Base-by-base conservation (phyloP, 2,888 invertebrate species). In the Margaritifera margaritifera region DNA sequence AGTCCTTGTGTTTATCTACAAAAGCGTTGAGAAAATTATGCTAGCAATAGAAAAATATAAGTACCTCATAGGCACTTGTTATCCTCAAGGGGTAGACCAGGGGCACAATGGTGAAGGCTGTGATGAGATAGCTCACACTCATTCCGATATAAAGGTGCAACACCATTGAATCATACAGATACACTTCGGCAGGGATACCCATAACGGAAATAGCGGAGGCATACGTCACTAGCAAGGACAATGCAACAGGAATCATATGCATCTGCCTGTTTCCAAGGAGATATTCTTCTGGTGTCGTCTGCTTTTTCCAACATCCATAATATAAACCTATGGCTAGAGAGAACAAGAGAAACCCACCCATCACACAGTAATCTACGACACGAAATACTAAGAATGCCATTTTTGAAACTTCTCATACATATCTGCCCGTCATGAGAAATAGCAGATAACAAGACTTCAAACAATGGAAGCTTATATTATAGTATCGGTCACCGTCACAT, bases 161-260 rank as follows among this genome's bases (percentile, higher is more conserved):
- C 3, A 57, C 51, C 80, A 79, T 81, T 5, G 78, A 70, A 24
- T 79, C 76, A 57, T 80, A 80, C 6, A 75, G 62, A 62, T 78
- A 82, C 20, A 78, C 62, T 18, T 84, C 83, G 1, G 79, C 74
- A 4, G 84, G 82, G 6, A 69, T 59, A 8, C 83, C 83, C 15
- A 81, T 72, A 59, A 83, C 73, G 22, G 80, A 74, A 53, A 84
- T 80, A 15, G 84, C 81, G 2, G 84, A 84, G 67, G 80, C 79
- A 70, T 78, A 83, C 3, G 83, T 83, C 25, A 81, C 81, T 58
- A 83, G 74, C 19, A 84, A 65, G 6, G 84, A 84, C 59, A 84
- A 56, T 18, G 81, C 74, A n/a, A 83, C 81, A 5, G 84, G 82
- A 22, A 80, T 20, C 15, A 77, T n/a, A 24, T 74, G 70, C 79